Evolutionary conservation across 2,113 vertebrate genomes (phyloP), one percentile per base, ranked within the genome.

Genomic region (Pituophis catenifer): DNA sequence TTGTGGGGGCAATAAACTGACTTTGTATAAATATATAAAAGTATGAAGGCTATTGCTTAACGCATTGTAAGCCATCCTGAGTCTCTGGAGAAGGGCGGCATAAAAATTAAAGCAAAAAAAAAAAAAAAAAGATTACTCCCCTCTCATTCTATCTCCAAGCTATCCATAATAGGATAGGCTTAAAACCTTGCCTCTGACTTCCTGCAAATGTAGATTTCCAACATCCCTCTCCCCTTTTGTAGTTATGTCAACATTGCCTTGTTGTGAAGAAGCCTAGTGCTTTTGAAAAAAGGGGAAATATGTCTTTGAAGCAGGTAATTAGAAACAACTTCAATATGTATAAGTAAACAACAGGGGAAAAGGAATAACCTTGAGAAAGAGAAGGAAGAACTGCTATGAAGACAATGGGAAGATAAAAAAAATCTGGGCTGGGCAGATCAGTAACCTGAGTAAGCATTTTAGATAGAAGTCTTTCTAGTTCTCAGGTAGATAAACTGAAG

Each of bases 191-290:
- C 13, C 29, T 26, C 29, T 48, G 44, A 48, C 44, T 48, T 48
- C 44, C 44, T 70, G 62, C 29, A 70, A 70, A 33, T n/a, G 29
- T n/a, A 70, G 33, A 11, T 55, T 26, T 44, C 52, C 52, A 65
- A 29, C 13, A 9, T 33, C 29, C 38, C 33, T 23, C n/a, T 91
- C 0, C 7, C 29, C 65, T 70, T 70, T 44, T 0, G 10, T 52
- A 90, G 44, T 65, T 44, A 52, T 3, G 29, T 48, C 54, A 89
- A 33, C 88, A 89, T 17, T 75, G 65, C 59, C 59, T 29, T 23
- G 2, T 33, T 29, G 48, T 53, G 9, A 90, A 53, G 48, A 53
- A 23, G 6, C 7, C 21, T 15, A 15, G 1, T 4, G 15, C 29
- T 75, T 81, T 91, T 50, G n/a, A 29, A 33, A 53, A 38, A 10